Evolutionary conservation across 2,888 invertebrate genomes (phyloP), one percentile per base, ranked within the genome.

Genomic region (Mycogona germanica): DNA sequence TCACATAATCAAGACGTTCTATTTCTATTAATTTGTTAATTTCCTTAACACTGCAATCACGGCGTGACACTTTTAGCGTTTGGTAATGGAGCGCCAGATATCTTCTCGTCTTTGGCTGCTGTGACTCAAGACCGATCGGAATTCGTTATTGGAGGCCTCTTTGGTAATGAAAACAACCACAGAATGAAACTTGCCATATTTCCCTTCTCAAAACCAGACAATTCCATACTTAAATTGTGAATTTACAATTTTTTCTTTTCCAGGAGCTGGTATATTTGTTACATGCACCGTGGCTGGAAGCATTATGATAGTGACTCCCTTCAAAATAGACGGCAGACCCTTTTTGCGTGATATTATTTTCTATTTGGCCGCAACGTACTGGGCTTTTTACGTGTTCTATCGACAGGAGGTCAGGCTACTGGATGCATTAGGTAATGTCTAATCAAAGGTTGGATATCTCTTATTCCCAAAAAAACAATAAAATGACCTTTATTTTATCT

Each of bases 41-140:
- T 53, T 57, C 35, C 32, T 26, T 52, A 51, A 32, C 56, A 56
- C 54, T 60, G 46, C 53, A 48, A 35, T 28, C 55, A 74, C 65
- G 82, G 82, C 2, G 79, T 81, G 7, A 81, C 81, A n/a, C 72
- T 82, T 60, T 65, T 82, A 61, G 80, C 81, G 1, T 78, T 82
- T 64, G 82, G 81, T 21, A 82, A 82, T 64, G 80, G 81, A 40
- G 77, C 81, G 1, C 79, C 82, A 3, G 82, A 82, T 66, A 73
- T 82, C 51, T 80, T 82, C 62, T 76, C 79, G 12, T 74, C 78
- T 14, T 65, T 81, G 21, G 77, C 77, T 41, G 72, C 73, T 6
- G 71, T 74, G 26, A 67, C 68, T 12, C 60, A 62, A 51, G 57
- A 57, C 1, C 59, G 64, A 14, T 66, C 70, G 9, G 68, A 66